These are phyloP conservation scores for Mamestra configurata DNA, from an alignment of 1,140 invertebrate genomes.

Conservation along the genomic window DNA sequence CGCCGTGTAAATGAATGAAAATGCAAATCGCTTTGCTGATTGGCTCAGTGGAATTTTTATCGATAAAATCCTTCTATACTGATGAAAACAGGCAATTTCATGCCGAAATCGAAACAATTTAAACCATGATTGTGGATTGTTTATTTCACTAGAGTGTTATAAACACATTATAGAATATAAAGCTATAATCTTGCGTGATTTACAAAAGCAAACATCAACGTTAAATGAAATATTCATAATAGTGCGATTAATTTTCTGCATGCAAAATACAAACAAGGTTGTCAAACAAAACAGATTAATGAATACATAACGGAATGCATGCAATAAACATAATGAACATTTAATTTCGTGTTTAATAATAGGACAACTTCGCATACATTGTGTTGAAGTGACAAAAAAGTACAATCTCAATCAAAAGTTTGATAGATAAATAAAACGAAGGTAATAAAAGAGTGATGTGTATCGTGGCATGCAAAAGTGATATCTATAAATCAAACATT, in stretches of 20 bases:
- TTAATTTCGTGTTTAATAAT: not conserved
- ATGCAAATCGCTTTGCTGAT: conserved; percentile 11
- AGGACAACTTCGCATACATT: not conserved
- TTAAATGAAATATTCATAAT: conserved; percentile 16
- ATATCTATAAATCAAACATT: conserved; percentile 57
- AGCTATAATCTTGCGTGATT: not conserved
- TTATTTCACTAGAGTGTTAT: not conserved
- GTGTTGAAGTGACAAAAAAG: not conserved
- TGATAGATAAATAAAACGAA: conserved; percentile 23
- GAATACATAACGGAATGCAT: not conserved
- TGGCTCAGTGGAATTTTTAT: not conserved
- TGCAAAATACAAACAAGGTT: conserved; percentile 15
- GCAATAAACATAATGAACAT: conserved; percentile 10
- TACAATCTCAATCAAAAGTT: conserved; percentile 10
- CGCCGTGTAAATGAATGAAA: not conserved
- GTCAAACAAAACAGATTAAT: too few species aligned
- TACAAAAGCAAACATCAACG: not conserved
- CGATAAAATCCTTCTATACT: too few species aligned
- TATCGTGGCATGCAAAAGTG: conserved; percentile 59
- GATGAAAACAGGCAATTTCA: too few species aligned
- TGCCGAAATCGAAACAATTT: too few species aligned
- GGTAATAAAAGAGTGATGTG: conserved; percentile 24
- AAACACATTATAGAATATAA: not conserved
- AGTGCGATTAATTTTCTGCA: not conserved
- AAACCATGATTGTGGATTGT: too few species aligned